Percentiles rank a stretch among this genome's conserved stretches.
phyloP scores from a whole-genome alignment of 2,797 vertebrate species.

The Discoglossus pictus region DNA sequence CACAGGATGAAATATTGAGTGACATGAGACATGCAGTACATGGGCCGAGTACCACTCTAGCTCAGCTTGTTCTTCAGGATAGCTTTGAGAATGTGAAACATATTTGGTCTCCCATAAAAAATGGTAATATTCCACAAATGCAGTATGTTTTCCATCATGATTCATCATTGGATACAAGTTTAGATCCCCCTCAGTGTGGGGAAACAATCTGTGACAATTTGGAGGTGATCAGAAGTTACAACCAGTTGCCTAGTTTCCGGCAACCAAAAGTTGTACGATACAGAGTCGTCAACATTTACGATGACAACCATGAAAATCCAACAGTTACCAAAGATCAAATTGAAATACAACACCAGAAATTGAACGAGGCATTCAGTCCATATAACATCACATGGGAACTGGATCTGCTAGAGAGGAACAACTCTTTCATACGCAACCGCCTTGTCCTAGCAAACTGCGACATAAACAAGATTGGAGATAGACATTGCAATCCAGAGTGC shows the following conservation, averaged over 20 bases:
- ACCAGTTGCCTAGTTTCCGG: slow-evolving; percentile 84
- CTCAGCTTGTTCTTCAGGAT: slow-evolving; percentile 91
- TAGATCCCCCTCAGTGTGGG: slow-evolving; percentile 92
- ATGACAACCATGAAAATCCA: slow-evolving; percentile 76
- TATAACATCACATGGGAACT: slow-evolving; percentile 98
- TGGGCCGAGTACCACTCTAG: slow-evolving; percentile 75
- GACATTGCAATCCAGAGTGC: slow-evolving; percentile 89
- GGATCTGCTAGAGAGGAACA: slow-evolving; percentile 87
- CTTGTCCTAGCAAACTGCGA: slow-evolving; percentile 95
- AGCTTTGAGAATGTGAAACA: slow-evolving; percentile 86
- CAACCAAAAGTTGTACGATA: slow-evolving; percentile 87
- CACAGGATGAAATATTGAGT: slow-evolving; percentile 85
- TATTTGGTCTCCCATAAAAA: slow-evolving; percentile 81
- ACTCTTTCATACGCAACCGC: slow-evolving; percentile 87
- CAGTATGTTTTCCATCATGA: slow-evolving; percentile 69
- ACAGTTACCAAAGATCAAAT: slow-evolving; percentile 92
- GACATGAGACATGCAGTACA: slow-evolving; percentile 81
- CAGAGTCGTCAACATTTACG: slow-evolving; percentile 88
- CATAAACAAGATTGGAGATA: slow-evolving; percentile 90
- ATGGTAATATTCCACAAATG: slow-evolving; percentile 73
- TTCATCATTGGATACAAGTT: slow-evolving; percentile 81
- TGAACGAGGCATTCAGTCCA: slow-evolving; percentile 85
- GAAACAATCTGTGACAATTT: slow-evolving; percentile 93
- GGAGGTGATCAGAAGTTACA: slow-evolving; percentile 89
- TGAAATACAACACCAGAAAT: slow-evolving; percentile 89